Percentiles rank a stretch among this genome's conserved stretches.
Conservation (phyloP, 2,888 invertebrate genomes). For the Pheosia gnoma region DNA sequence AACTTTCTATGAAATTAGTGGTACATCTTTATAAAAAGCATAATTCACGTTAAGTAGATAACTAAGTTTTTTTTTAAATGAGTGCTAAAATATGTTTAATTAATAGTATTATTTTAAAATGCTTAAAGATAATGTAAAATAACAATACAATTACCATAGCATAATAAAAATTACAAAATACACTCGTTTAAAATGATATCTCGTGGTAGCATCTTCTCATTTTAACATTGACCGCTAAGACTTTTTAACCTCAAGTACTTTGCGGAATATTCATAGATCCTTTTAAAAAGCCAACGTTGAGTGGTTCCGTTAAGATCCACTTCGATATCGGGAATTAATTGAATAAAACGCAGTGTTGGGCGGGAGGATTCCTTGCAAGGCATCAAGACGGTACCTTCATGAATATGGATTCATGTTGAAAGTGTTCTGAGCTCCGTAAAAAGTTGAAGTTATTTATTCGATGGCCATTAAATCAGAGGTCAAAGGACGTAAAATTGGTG, state of each 20-base stretch:
- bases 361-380: slow-evolving; percentile 44
- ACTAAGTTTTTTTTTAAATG: too few relatives aligned
- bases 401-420: slow-evolving; percentile 73
- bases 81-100: too few relatives aligned
- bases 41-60: too few relatives aligned
- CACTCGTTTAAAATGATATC: slow-evolving; percentile 20
- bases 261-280: slow-evolving; percentile 55
- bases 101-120: too few relatives aligned
- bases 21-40: too few relatives aligned
- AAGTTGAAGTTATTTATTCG: slow-evolving; percentile 62
- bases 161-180: background rate
- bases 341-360: slow-evolving; percentile 72
- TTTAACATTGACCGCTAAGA: slow-evolving; percentile 25
- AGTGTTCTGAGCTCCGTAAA: slow-evolving; percentile 64
- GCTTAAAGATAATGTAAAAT: too few relatives aligned
- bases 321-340: slow-evolving; percentile 74
- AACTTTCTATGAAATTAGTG: too few relatives aligned
- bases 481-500: slow-evolving; percentile 44
- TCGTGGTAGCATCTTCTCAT: slow-evolving; percentile 27
- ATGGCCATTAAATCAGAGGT: slow-evolving; percentile 56
- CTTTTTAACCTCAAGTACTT: slow-evolving; percentile 47
- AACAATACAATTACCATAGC: too few relatives aligned
- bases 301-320: slow-evolving; percentile 48
- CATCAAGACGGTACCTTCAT: slow-evolving; percentile 53
- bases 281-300: slow-evolving; percentile 45